Percentiles rank a stretch among this genome's conserved stretches.
Conservation (phyloP, 2,113 vertebrate genomes). For the Limnothrissa miodon region DNA sequence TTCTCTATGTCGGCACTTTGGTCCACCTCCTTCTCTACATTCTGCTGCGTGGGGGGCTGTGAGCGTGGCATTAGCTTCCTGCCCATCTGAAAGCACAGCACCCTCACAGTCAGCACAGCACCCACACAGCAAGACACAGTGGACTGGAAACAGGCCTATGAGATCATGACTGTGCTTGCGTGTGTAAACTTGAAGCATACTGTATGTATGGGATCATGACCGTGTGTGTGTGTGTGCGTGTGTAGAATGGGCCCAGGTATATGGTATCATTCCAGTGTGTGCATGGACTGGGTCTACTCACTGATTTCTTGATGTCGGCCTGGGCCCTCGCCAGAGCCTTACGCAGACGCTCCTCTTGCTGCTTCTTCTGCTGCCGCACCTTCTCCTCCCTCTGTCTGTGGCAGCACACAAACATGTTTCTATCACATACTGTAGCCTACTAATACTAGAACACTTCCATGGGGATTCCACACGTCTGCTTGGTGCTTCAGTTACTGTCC, state of each 20-base stretch:
- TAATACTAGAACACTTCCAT: no score
- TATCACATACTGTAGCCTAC: no score
- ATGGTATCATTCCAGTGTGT: no score
- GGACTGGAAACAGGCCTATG: no score
- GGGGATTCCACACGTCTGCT: no score
- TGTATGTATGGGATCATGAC: no score
- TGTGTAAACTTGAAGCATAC: no score
- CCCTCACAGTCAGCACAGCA: background rate
- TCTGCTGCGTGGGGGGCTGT: constrained; percentile 39
- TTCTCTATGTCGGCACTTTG: constrained; percentile 49
- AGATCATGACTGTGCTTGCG: no score
- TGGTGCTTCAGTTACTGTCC: no score
- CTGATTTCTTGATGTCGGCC: constrained; percentile 58
- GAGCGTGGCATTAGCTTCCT: constrained; percentile 56
- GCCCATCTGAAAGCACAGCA: constrained; percentile 52
- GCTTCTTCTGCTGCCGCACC: constrained; percentile 47
- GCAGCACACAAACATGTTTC: background rate
- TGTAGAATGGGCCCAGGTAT: no score
- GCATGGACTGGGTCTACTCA: constrained; percentile 33
- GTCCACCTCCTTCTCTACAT: constrained; percentile 25
- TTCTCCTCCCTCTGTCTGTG: constrained; percentile 71
- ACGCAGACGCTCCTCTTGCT: constrained; percentile 68
- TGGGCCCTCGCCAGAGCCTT: constrained; percentile 56
- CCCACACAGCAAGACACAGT: background rate
- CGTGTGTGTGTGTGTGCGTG: no score